A percentile compares a stretch with the other conserved stretches of the same genome.
Conservation (phyloP, 2,797 vertebrate species). For the Bufotes viridis region DNA sequence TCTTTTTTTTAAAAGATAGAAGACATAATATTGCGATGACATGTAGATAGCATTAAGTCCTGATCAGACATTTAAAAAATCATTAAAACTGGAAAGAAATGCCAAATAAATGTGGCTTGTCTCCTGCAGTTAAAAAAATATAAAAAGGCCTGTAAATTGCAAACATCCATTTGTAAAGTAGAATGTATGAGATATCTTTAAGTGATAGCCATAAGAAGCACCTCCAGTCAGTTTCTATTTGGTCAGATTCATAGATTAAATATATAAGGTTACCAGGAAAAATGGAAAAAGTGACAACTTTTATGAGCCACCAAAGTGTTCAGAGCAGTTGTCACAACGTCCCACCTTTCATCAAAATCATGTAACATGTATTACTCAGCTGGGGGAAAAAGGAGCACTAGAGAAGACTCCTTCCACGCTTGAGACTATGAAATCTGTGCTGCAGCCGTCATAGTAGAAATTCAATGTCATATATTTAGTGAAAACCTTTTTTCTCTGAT, state of each 20-base stretch:
- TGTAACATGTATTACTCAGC: neutral
- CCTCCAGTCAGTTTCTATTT: neutral
- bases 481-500: neutral
- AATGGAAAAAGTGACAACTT: neutral
- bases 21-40: no score
- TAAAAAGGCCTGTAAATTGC: conserved; percentile 23
- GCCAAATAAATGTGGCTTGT: neutral
- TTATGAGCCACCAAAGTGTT: neutral
- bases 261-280: neutral
- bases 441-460: neutral
- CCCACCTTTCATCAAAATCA: neutral
- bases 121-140: neutral
- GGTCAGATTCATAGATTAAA: neutral
- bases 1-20: no score
- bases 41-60: no score
- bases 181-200: neutral
- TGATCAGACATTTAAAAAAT: no score
- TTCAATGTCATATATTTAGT: no score
- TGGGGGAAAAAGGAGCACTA: neutral
- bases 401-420: neutral
- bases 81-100: neutral
- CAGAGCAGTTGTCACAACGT: neutral
- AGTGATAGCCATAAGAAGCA: neutral
- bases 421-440: neutral
- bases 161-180: neutral